Percentiles rank a stretch among this genome's conserved stretches.
These are phyloP conservation scores for Listronotus oregonensis DNA, from an alignment of 1,140 invertebrate species.

Conservation along the genomic window DNA sequence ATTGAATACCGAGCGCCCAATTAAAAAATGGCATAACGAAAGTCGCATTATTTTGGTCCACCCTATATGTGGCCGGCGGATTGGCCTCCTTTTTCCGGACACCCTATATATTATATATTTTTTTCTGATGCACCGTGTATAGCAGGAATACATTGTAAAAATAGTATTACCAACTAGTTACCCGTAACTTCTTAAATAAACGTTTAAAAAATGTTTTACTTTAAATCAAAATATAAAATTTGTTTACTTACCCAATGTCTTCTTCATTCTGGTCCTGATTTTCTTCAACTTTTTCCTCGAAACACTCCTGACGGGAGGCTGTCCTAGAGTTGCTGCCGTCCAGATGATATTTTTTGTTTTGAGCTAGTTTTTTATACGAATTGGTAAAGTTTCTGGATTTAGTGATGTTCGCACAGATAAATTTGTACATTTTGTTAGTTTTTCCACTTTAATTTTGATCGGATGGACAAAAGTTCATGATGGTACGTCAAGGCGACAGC, in stretches of 20 bases:
- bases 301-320: background rate
- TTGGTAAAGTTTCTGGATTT: slow-evolving; percentile 24
- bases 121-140: too few relatives aligned
- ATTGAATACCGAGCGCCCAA: too few relatives aligned
- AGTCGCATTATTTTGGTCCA: too few relatives aligned
- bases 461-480: slow-evolving; percentile 27
- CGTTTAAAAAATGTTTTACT: too few relatives aligned
- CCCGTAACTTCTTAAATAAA: too few relatives aligned
- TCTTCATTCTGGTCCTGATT: slow-evolving; percentile 6
- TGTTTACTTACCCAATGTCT: slow-evolving; percentile 22
- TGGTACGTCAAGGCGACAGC: slow-evolving; percentile 13
- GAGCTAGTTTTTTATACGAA: slow-evolving; percentile 19
- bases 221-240: too few relatives aligned
- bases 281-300: slow-evolving; percentile 2
- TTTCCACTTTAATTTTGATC: slow-evolving; percentile 37
- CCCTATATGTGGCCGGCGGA: too few relatives aligned
- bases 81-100: too few relatives aligned
- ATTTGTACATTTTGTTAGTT: slow-evolving; percentile 35
- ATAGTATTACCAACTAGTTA: too few relatives aligned
- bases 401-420: slow-evolving; percentile 28
- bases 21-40: too few relatives aligned
- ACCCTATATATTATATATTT: too few relatives aligned
- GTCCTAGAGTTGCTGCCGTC: background rate
- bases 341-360: slow-evolving; percentile 9
- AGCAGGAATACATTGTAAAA: too few relatives aligned